Conservation (phyloP, 2,113 vertebrate species). For the Micronycteris hirsuta region DNA sequence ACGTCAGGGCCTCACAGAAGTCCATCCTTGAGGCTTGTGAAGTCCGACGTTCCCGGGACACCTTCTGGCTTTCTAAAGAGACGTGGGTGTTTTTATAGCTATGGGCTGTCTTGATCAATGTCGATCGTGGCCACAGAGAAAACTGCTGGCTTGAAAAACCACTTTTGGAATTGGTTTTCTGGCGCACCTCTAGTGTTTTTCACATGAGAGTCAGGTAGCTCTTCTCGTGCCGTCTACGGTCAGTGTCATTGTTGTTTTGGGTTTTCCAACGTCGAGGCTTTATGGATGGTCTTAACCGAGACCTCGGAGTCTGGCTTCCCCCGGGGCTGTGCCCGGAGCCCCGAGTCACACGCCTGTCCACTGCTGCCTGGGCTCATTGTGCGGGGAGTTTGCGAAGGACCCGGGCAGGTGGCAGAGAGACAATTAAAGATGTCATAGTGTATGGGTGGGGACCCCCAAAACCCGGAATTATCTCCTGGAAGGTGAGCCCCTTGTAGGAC, state of each 20-base stretch:
- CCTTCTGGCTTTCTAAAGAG: slow-evolving; percentile 12
- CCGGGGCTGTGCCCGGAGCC: not conserved
- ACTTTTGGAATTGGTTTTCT: not conserved
- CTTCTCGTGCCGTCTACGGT: not conserved
- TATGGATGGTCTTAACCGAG: fast-evolving
- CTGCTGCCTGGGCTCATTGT: not conserved
- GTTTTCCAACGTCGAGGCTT: not conserved
- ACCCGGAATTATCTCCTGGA: too few relatives aligned
- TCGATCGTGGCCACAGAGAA: slow-evolving; percentile 23
- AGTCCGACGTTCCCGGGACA: not conserved
- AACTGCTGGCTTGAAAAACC: slow-evolving; percentile 36
- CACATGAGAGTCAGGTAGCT: too few relatives aligned
- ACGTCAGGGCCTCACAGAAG: not conserved
- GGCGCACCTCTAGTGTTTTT: not conserved
- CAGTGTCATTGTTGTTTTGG: not conserved
- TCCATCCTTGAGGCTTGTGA: too few relatives aligned
- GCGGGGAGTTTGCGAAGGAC: not conserved
- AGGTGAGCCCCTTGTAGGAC: too few relatives aligned
- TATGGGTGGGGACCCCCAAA: too few relatives aligned
- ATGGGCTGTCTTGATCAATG: not conserved
- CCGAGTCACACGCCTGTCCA: fast-evolving
- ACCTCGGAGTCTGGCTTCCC: too few relatives aligned
- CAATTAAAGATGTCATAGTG: fast-evolving
- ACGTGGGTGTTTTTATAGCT: not conserved
- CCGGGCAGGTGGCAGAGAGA: not conserved